A percentile compares a stretch with the other conserved stretches of the same genome.
Conservation (phyloP, 2,797 vertebrate genomes). For the Sphenodon punctatus region DNA sequence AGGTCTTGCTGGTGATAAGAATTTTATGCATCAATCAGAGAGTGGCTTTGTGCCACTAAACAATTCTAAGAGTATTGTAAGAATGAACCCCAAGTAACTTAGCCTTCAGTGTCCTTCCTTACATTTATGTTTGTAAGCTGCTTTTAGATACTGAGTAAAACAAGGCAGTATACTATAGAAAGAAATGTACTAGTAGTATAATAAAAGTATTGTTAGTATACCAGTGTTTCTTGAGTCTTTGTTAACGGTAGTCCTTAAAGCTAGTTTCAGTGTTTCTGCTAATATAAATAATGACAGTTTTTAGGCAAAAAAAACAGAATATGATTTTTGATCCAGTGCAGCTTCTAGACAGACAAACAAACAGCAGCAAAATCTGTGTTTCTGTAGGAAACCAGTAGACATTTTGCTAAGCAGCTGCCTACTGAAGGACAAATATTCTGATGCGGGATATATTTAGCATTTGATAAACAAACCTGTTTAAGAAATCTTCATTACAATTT, state of each 20-base stretch:
- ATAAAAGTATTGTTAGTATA: not conserved
- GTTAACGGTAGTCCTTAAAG: not conserved
- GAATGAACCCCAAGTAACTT: no score
- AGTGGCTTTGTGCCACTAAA: no score
- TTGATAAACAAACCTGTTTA: slow-evolving; percentile 22
- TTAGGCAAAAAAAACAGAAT: not conserved
- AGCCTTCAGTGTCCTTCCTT: not conserved
- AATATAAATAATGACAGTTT: not conserved
- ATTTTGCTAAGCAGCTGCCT: slow-evolving; percentile 1
- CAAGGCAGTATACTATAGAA: no score
- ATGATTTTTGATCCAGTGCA: not conserved
- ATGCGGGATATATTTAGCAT: not conserved
- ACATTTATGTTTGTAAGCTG: not conserved
- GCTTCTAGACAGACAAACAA: not conserved
- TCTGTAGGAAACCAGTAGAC: not conserved
- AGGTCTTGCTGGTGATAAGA: no score
- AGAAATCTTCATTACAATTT: slow-evolving; percentile 18
- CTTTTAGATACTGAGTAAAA: not conserved
- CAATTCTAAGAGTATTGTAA: no score
- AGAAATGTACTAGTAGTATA: not conserved
- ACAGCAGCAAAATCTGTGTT: not conserved
- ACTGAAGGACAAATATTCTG: not conserved
- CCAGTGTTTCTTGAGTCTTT: not conserved
- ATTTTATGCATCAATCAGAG: no score
- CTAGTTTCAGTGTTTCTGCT: not conserved